Evolutionary conservation across 2,113 vertebrate genomes (phyloP).

Genomic region (Burhinus bistriatus): DNA sequence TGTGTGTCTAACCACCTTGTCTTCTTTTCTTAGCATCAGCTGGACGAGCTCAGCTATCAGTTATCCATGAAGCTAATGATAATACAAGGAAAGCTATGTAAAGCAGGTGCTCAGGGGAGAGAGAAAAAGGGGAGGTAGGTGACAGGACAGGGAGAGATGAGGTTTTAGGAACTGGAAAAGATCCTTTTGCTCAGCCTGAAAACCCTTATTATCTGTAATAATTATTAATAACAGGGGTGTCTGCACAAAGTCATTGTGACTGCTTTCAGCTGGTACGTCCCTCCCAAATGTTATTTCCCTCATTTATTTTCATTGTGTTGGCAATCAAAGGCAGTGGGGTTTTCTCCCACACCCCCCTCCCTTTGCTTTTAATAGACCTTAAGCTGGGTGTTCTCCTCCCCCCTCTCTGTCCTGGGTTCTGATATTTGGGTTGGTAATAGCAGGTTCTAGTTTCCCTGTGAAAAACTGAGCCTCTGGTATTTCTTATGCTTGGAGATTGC

Average conservation of each 20-base stretch:
- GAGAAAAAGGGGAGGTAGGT: not conserved
- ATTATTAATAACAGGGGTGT: conserved; percentile 27
- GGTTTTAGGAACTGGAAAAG: not conserved
- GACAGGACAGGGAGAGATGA: not conserved
- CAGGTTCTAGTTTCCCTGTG: conserved; percentile 8
- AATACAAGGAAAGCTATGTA: conserved; percentile 63
- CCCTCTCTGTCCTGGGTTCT: not conserved
- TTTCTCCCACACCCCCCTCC: not conserved
- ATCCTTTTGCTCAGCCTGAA: not conserved
- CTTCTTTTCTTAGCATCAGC: conserved; percentile 77
- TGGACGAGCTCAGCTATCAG: conserved; percentile 69
- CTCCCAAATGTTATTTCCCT: not conserved
- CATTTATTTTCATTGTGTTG: conserved; percentile 49
- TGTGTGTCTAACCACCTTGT: conserved; percentile 69
- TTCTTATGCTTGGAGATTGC: not conserved
- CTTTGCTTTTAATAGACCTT: not conserved
- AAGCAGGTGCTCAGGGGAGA: conserved; percentile 64
- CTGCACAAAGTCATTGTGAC: not conserved
- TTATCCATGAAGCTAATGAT: conserved; percentile 76
- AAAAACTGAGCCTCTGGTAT: not conserved
- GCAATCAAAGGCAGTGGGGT: not conserved
- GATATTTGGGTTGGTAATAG: conserved; percentile 25
- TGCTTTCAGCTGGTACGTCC: not conserved
- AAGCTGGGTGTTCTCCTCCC: not conserved
- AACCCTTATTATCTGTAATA: conserved; percentile 31